Base-by-base conservation (phyloP, 2,797 vertebrate genomes). In the Phrynocephalus forsythii region DNA sequence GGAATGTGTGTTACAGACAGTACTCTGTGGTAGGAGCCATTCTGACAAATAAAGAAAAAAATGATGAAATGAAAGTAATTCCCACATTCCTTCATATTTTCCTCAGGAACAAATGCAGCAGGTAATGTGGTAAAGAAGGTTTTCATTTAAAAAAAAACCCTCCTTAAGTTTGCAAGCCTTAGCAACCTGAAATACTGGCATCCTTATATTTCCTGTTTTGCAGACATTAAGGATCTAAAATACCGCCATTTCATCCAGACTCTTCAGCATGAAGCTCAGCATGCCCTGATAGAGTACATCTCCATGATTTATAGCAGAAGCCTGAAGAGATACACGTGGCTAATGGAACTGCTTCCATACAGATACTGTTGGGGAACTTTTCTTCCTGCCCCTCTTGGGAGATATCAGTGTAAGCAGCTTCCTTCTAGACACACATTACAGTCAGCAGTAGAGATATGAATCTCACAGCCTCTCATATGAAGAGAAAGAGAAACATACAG, bases 251-350 rank as follows among this genome's bases (percentile, higher is more conserved):
- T 94, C 1, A 81, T 95, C 79, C 90, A 95, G 87, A 91, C 44
- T n/a, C 89, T 95, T 86, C 94, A 95, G 80, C 84, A 92, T 77
- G 94, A 95, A 92, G 94, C 94, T 83, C 85, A 89, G 79, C 88
- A 86, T 72, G 90, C 88, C 8, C 84, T 96, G 86, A 93, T 90
- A 86, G 90, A 94, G 15, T 91, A 94, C 82, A 79, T 89, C n/a
- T 92, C 91, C 82, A 89, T 10, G 75, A 38, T 68, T 84, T 91
- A 91, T 76, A 88, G 77, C 1, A 90, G 91, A 71, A 91, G 81
- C 72, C 87, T 78, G 0, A 0, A 44, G 71, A 95, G 94, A 52
- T 94, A 95, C 81, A 30, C 84, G 26, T 90, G 5, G 30, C 91
- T 94, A 82, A 91, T 94, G 82, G 91, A 92, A 80, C 86, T 94